Evolutionary conservation across 2,888 invertebrate species (phyloP), one percentile per base, ranked within the genome.

Genomic region (Rapana venosa): DNA sequence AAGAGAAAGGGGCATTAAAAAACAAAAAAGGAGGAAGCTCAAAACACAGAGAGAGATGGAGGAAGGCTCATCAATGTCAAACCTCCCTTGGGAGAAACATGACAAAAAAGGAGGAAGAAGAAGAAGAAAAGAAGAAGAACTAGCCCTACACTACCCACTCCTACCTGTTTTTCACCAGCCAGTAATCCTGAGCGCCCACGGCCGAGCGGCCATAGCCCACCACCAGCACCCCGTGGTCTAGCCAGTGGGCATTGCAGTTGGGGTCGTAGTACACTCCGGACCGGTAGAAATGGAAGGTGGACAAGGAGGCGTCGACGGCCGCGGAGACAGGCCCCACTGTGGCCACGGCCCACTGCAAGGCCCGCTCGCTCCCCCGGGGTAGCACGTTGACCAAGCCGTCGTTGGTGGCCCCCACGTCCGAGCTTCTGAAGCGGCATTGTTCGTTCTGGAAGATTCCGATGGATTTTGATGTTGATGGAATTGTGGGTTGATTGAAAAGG

Each of bases 251-350:
- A 15, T n/a, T n/a, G 30, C 85, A 85, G 22, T 6, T n/a, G 6
- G 20, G 56, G 56, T 85, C 85, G 30, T 56, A 85, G 58, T 85
- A 85, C 58, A 85, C 56, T 0, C 83, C 83, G 26, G n/a, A 56
- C 47, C 26, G 26, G 83, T 83, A 83, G n/a, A 83, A 56, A 26
- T 83, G 83, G 83, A 85, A 85, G 30, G 58, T 87, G 87, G 70
- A 74, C 74, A 22, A 83, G 26, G 88, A 88, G 36, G 91, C 91
- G 47, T 91, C 91, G 20, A 91, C 87, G 74, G 88, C 91, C 35
- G 90, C 88, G 26, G 88, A 88, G 86, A 91, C 74, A 26, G 91
- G 91, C 0, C 91, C 91, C 56, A 91, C 66, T 70, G 81, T 77
- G 26, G 58, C 66, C 47, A 86, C 30, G 32, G 70, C 84, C 30